Evolutionary conservation across 2,888 invertebrate genomes (phyloP), one percentile per base, ranked within the genome.

Genomic region (Rhagonycha lutea): DNA sequence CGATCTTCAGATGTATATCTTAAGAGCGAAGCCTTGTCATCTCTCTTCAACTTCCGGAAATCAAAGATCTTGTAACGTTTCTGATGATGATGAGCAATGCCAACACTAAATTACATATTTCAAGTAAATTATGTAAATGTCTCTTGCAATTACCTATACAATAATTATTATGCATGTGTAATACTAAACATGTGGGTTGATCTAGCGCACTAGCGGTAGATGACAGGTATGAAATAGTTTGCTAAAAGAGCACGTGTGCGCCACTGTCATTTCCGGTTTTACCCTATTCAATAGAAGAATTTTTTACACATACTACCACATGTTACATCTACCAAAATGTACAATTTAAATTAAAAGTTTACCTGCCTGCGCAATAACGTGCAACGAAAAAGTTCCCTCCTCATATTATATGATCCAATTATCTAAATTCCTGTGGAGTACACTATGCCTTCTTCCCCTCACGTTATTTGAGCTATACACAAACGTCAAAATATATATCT

Each of bases 221-320:
- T 83, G 84, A 81, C 85, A 85, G 84, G 83, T 84, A 84, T 81
- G 81, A 82, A 83, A 84, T 83, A 80, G 83, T 81, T 81, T 78
- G 83, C 82, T 80, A 83, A 83, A 81, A 76, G 78, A 82, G 84
- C 84, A 85, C 84, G 85, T 85, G 85, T 84, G 80, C 79, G 82
- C 80, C 80, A 80, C 77, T 79, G 79, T 77, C 74, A 80, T 81
- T 83, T 82, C 82, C 81, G 80, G 83, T 84, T 83, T 82, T 74
- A 81, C 77, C 79, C 75, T 74, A 73, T 63, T 63, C 70, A 76
- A 69, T 68, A 70, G 71, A 70, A 73, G 75, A 73, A 75, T 76
- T 75, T 75, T 70, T 65, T 73, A 68, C 76, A 72, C 76, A 78
- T 68, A 72, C 68, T 71, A 72, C 67, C 74, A 71, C 73, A 73